Base-by-base conservation (phyloP, 1,140 invertebrate genomes). In the Drosophila dunni region DNA sequence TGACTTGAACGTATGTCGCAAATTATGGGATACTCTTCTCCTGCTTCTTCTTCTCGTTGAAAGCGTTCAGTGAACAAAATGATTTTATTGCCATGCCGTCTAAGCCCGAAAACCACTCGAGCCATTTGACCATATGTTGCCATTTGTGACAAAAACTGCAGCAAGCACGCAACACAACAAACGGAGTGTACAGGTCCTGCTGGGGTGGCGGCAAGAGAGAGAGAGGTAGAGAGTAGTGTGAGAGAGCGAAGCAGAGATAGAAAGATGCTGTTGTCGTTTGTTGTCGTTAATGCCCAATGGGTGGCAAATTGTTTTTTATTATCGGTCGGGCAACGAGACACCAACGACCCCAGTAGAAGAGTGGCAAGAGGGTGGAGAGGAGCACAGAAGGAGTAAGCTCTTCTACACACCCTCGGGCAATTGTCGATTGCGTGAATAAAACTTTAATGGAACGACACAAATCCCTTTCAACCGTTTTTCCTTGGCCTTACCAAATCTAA, bases 271-370 rank as follows among this genome's bases (percentile, higher is more conserved):
- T 69, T 75, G 83, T 78, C 84, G 85, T 89, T 89, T 89, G 85
- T 90, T 84, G 85, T 89, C 75, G 84, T 89, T 89, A 89, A 89
- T 89, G 81, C 84, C 86, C 85, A 91, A 90, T 84, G 85, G 86
- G 85, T 91, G 90, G 90, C 90, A 91, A 91, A 91, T 91, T 91
- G 90, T 91, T 91, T 91, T 90, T 91, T 91, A 91, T 91, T 91
- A 88, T 88, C 74, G 68, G 46, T 51, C 69, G 60, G 73, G 58
- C 76, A 57, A 74, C 70, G 75, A 78, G 74, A 64, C 78, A 64
- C 54, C n/a, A 45, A 10, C 53, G 65, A 58, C 17, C 38, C 53
- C 34, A 42, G 20, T 6, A 0, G 40, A 4, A 1, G 3, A 13
- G 40, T 7, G n/a, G n/a, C 1, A 0, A 13, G 17, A 34, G 61